These are phyloP conservation scores for Albula goreensis DNA, from an alignment of 2,113 vertebrate species.

Conservation along the genomic window DNA sequence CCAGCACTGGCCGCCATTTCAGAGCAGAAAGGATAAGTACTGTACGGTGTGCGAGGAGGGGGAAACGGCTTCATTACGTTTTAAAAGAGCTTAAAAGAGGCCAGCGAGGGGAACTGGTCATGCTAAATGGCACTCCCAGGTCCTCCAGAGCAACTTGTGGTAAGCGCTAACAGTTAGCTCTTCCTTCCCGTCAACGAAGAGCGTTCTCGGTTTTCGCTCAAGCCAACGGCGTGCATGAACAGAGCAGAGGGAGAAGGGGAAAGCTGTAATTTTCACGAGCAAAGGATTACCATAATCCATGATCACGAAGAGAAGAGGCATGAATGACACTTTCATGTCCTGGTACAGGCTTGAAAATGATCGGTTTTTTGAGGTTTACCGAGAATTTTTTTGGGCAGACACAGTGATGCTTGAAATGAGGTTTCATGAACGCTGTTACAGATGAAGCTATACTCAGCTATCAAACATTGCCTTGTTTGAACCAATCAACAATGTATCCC, in stretches of 20 bases:
- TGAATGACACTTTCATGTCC: neutral
- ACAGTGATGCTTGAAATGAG: too few relatives aligned
- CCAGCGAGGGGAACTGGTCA: slow-evolving; percentile 58
- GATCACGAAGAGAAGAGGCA: neutral
- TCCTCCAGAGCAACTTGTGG: slow-evolving; percentile 57
- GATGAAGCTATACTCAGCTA: too few relatives aligned
- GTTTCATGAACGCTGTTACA: too few relatives aligned
- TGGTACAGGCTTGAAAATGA: neutral
- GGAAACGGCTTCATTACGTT: slow-evolving; percentile 54
- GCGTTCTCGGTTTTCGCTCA: slow-evolving; percentile 35
- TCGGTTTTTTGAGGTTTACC: neutral
- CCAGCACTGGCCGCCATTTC: slow-evolving; percentile 35
- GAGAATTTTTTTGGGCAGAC: too few relatives aligned
- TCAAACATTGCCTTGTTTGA: too few relatives aligned
- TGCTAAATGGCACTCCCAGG: slow-evolving; percentile 65
- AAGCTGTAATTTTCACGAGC: slow-evolving; percentile 57
- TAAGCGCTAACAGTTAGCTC: slow-evolving; percentile 56
- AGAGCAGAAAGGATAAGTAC: slow-evolving; percentile 42
- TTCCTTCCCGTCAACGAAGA: slow-evolving; percentile 41
- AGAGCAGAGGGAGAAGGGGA: slow-evolving; percentile 38
- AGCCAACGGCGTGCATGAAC: slow-evolving; percentile 35
- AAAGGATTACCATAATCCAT: slow-evolving; percentile 26
- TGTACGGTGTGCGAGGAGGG: slow-evolving; percentile 50
- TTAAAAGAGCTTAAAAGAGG: slow-evolving; percentile 44
- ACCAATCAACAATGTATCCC: too few relatives aligned